Evolutionary conservation across 2,797 vertebrate genomes (phyloP).

Genomic region (Anabas testudineus): DNA sequence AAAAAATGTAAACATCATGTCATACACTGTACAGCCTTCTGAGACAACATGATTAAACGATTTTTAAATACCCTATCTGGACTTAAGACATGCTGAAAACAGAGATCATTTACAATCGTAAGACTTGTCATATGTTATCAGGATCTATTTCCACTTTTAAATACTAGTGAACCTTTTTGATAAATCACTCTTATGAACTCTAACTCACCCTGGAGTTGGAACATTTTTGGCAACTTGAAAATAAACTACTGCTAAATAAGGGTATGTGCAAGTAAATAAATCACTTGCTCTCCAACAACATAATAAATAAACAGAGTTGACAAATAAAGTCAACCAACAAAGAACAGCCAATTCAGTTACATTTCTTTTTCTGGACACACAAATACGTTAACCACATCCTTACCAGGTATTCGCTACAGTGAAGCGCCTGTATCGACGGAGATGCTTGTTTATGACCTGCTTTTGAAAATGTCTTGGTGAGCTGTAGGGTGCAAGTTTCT

Average conservation of each 20-base stretch:
- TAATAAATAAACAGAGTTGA: not conserved
- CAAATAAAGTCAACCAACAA: not conserved
- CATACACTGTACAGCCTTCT: not conserved
- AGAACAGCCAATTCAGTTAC: not conserved
- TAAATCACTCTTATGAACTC: conserved; percentile 20
- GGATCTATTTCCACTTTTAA: conserved; percentile 18
- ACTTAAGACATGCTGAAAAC: not conserved
- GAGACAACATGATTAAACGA: not conserved
- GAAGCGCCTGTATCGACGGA: conserved; percentile 86
- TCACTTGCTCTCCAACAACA: not conserved
- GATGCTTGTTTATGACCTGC: conserved; percentile 89
- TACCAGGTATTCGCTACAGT: conserved; percentile 93
- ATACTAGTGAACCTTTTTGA: not conserved
- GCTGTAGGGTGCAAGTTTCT: conserved; percentile 86
- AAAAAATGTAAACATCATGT: not conserved
- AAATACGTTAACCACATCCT: conserved; percentile 55
- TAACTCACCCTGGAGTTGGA: conserved; percentile 11
- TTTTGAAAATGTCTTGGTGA: conserved; percentile 90
- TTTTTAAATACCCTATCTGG: not conserved
- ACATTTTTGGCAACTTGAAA: conserved; percentile 30
- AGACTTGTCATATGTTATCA: conserved; percentile 1
- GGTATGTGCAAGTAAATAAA: not conserved
- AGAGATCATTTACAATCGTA: not conserved
- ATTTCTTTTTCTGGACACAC: not conserved
- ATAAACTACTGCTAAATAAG: conserved; percentile 24